These are phyloP conservation scores for Sylvia atricapilla DNA, from an alignment of 2,113 vertebrate genomes.

Conservation along the genomic window DNA sequence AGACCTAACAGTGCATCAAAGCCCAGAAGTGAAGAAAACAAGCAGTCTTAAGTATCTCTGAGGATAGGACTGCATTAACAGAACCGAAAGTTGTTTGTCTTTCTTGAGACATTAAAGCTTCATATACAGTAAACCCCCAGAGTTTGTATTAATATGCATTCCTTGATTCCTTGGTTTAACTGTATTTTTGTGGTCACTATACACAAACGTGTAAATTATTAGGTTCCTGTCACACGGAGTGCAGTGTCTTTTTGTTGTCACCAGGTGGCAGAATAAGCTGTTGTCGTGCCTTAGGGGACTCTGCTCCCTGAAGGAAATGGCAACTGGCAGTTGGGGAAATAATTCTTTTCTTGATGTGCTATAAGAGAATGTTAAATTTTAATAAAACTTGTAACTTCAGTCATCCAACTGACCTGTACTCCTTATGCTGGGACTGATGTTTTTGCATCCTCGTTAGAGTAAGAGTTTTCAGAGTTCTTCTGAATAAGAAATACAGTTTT, in stretches of 20 bases:
- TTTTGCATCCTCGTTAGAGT: background rate
- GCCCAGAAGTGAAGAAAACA: background rate
- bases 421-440: background rate
- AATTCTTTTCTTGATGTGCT: background rate
- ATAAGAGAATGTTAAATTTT: background rate
- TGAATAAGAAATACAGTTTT: background rate
- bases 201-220: rapidly evolving
- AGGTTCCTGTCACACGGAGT: background rate
- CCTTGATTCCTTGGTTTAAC: background rate
- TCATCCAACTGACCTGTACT: background rate
- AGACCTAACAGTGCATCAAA: background rate
- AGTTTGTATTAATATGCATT: background rate
- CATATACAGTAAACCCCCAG: background rate
- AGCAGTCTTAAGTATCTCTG: background rate
- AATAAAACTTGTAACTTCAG: background rate
- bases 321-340: background rate
- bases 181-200: background rate
- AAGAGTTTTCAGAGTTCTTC: background rate
- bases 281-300: too few relatives aligned
- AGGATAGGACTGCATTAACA: background rate
- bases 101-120: background rate
- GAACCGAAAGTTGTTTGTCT: background rate
- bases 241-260: background rate
- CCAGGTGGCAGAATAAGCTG: background rate
- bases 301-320: background rate